Base-by-base conservation (phyloP, 1,140 invertebrate genomes). In the Saccostrea glomerata region DNA sequence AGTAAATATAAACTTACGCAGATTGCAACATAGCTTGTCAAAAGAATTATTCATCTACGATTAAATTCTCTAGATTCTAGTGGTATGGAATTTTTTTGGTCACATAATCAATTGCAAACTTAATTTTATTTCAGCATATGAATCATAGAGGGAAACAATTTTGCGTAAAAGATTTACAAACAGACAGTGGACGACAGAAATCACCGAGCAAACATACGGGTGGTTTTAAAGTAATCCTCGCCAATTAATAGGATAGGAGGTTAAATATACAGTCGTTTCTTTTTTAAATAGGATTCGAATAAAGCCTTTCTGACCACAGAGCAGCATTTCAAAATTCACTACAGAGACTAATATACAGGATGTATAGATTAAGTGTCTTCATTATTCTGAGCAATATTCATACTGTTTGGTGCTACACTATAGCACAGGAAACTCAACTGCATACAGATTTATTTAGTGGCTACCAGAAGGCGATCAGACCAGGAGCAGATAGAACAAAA, bases 401-500 rank as follows among this genome's bases (percentile, higher is more conserved):
- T 20, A 5, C 2, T 20, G 17, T 25, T 36, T 25, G 13, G 70
- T 77, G 25, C 15, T 77, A 77, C 70, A 84, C 47, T 13, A 55
- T 84, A 0, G 73, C 86, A 25, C 55, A 87, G 47, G 77, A 87
- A 30, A 87, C 86, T 1, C 17, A 58, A 70, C 25, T 87, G 0
- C 70, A 87, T n/a, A 77, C 66, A 12, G 73, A 55, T 40, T 40
- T 87, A 23, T 56, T 82, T 25, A 82, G 7, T n/a, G 86, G 86
- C 11, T 87, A 87, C 17, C 30, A 77, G 23, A 73, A 73, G 3
- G 40, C 23, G 30, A 56, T 87, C 7, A n/a, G 77, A 7, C 86
- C 86, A 36, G 86, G 86, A 11, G 40, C 47, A 12, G 54, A 40
- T 20, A 63, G 60, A 63, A 25, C n/a, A 3, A 20, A 82, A 36